These are phyloP conservation scores for Habropoda laboriosa DNA, from an alignment of 1,140 invertebrate genomes.

Conservation along the genomic window DNA sequence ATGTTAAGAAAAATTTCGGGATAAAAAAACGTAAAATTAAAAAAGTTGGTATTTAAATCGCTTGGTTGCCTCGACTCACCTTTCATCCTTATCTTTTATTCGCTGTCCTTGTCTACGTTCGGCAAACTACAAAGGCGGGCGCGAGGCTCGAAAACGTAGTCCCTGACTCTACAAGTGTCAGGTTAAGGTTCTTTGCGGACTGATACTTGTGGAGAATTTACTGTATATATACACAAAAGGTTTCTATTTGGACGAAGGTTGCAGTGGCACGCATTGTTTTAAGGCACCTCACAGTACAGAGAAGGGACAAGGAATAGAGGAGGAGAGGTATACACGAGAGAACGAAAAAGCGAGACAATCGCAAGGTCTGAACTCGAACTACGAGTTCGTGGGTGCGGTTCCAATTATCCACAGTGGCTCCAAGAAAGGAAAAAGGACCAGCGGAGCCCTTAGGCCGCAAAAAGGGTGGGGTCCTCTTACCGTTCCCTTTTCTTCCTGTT, in stretches of 20 bases:
- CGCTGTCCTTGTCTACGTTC: no score
- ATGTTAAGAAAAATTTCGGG: no score
- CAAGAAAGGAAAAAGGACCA: conserved; percentile 53
- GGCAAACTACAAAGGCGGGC: no score
- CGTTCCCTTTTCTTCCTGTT: conserved; percentile 52
- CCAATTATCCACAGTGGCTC: conserved; percentile 67
- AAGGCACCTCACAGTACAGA: conserved; percentile 14
- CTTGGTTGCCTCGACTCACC: no score
- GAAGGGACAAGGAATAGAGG: conserved; percentile 4
- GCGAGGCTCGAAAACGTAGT: no score
- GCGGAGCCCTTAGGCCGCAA: conserved; percentile 39
- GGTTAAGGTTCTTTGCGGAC: no score
- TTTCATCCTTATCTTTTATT: no score
- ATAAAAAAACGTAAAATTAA: no score
- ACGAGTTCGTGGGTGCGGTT: conserved; percentile 52
- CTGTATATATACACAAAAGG: no score
- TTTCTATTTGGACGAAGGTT: not conserved
- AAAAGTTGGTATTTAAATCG: no score
- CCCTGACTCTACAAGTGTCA: no score
- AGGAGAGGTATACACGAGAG: not conserved
- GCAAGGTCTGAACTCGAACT: not conserved
- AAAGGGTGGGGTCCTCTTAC: conserved; percentile 37
- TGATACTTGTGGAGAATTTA: no score
- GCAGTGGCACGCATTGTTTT: conserved; percentile 9
- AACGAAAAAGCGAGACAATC: conserved; percentile 24